Percentiles rank a stretch among this genome's conserved stretches.
Evolutionary conservation across 2,888 invertebrate genomes (phyloP).

Genomic region (Sarcophaga subvicina): DNA sequence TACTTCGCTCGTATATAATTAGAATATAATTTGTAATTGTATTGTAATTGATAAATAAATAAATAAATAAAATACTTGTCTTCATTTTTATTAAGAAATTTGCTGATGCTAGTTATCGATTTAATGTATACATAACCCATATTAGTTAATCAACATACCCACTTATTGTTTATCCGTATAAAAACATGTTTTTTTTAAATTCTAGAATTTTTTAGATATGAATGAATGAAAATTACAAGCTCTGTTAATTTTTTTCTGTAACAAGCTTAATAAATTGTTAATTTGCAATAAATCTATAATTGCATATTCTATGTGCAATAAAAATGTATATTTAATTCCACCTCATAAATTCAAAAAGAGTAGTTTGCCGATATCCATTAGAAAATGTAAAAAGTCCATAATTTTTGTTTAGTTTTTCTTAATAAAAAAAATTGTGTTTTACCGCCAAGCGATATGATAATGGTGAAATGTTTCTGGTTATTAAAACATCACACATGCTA

Average conservation of each 20-base stretch:
- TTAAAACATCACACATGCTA: slow-evolving; percentile 29
- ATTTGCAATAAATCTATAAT: neutral
- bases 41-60: too few species aligned
- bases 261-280: neutral
- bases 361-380: neutral
- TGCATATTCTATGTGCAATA: neutral
- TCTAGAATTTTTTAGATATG: too few species aligned
- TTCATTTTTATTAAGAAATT: too few species aligned
- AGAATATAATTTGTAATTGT: too few species aligned
- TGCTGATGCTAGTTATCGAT: too few species aligned
- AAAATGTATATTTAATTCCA: neutral
- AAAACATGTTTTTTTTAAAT: too few species aligned
- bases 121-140: too few species aligned
- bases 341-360: neutral
- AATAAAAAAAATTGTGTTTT: neutral
- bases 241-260: neutral
- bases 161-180: too few species aligned
- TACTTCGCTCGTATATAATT: too few species aligned
- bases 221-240: neutral
- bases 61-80: too few species aligned
- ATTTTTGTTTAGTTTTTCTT: neutral
- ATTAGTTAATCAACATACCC: too few species aligned
- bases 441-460: neutral
- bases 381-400: neutral
- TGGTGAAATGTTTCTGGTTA: slow-evolving; percentile 16